These are phyloP conservation scores for Mallotus villosus DNA, from an alignment of 2,797 vertebrate genomes.

Conservation along the genomic window DNA sequence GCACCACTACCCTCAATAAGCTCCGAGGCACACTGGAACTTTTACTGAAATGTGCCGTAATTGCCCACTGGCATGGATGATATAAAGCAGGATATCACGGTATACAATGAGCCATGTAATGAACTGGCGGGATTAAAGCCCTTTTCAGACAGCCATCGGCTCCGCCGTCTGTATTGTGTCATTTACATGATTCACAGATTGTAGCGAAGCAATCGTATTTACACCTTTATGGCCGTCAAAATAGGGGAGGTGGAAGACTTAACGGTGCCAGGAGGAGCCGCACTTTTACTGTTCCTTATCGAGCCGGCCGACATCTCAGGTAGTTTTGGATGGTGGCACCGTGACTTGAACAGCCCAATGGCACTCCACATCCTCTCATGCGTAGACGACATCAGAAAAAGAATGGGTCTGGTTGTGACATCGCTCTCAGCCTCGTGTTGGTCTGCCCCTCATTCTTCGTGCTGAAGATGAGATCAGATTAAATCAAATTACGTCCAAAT, in stretches of 20 bases:
- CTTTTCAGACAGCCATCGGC: constrained; percentile 51
- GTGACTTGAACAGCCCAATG: no score
- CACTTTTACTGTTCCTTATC: neutral
- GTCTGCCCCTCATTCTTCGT: no score
- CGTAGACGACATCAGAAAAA: no score
- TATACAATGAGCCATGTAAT: constrained; percentile 71
- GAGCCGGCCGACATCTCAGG: neutral
- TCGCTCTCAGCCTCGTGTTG: no score
- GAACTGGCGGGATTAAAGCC: constrained; percentile 64
- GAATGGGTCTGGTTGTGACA: no score
- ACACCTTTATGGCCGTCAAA: constrained; percentile 44
- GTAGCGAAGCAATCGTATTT: constrained; percentile 52
- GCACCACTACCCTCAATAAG: constrained; percentile 67
- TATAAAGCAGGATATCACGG: constrained; percentile 63
- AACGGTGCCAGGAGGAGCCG: neutral
- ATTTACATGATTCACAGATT: constrained; percentile 62
- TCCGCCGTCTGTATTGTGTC: constrained; percentile 42
- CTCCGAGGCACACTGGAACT: constrained; percentile 53
- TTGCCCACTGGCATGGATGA: constrained; percentile 67
- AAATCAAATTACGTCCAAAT: no score
- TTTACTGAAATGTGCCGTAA: constrained; percentile 67
- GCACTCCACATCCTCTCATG: no score
- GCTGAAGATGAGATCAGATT: no score
- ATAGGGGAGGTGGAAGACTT: constrained; percentile 15
- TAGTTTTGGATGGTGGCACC: no score